Conservation (phyloP, 2,888 invertebrate genomes). For the Drosophila prostipennis region DNA sequence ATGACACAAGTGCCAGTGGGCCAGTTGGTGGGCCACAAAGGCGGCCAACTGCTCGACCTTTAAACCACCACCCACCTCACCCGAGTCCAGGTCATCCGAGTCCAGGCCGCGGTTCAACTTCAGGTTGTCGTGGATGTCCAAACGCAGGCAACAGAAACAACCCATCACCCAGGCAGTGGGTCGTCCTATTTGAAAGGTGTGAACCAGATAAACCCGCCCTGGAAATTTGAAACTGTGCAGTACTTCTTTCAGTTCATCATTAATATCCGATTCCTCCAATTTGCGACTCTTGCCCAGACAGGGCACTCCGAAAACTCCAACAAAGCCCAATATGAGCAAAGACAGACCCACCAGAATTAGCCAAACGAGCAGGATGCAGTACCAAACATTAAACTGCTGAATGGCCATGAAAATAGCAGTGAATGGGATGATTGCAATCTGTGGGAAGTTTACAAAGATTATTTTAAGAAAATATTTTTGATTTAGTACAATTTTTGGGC, state of each 20-base stretch:
- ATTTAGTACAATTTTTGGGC: no score
- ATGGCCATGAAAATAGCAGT: slow-evolving; percentile 49
- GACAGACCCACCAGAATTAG: slow-evolving; percentile 15
- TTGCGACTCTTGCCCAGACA: slow-evolving; percentile 39
- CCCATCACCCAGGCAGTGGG: slow-evolving; percentile 49
- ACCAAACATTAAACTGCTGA: slow-evolving; percentile 12
- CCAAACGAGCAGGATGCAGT: slow-evolving; percentile 55
- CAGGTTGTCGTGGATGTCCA: slow-evolving; percentile 52
- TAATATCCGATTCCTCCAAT: slow-evolving; percentile 13
- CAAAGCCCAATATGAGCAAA: neutral
- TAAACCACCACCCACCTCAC: slow-evolving; percentile 49
- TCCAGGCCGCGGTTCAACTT: slow-evolving; percentile 36
- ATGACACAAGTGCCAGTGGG: slow-evolving; percentile 47
- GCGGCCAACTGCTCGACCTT: slow-evolving; percentile 40
- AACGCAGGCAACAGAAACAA: slow-evolving; percentile 30
- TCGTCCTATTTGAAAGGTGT: slow-evolving; percentile 18
- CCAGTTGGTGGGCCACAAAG: slow-evolving; percentile 56
- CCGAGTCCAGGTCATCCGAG: slow-evolving; percentile 17
- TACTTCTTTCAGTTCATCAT: slow-evolving; percentile 3
- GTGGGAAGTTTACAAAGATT: no score
- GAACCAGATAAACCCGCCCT: slow-evolving; percentile 29
- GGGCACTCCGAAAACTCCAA: slow-evolving; percentile 29
- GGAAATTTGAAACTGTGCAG: slow-evolving; percentile 20
- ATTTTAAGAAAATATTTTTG: no score
- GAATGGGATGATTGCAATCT: slow-evolving; percentile 48